Evolutionary conservation across 2,888 invertebrate species (phyloP).

Genomic region (Dynastes hyllus): DNA sequence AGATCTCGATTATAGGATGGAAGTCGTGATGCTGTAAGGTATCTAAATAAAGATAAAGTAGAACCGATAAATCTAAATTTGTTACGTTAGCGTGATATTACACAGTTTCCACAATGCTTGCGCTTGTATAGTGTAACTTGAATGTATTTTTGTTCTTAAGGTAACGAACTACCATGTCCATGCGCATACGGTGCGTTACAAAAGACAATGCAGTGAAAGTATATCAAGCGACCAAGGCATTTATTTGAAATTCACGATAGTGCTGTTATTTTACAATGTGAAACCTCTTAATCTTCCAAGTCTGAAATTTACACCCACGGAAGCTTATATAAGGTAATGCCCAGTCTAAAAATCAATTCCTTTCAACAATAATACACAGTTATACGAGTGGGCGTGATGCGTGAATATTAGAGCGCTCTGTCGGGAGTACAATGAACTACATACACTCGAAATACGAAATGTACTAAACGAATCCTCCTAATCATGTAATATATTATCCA

Average conservation of each 20-base stretch:
- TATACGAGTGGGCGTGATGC: conserved; percentile 18
- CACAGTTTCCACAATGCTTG: conserved; percentile 5
- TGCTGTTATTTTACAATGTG: background rate
- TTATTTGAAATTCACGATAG: no score
- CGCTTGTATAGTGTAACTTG: background rate
- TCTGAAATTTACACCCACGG: conserved; percentile 16
- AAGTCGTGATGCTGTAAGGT: conserved; percentile 58
- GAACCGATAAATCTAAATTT: conserved; percentile 52
- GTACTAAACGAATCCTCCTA: conserved; percentile 13
- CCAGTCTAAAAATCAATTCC: conserved; percentile 6
- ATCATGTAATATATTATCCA: conserved; percentile 16
- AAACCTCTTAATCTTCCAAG: conserved; percentile 1
- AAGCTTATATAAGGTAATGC: conserved; percentile 13
- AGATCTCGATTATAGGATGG: conserved; percentile 57
- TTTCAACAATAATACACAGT: conserved; percentile 22
- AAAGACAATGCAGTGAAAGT: no score
- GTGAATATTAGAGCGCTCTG: conserved; percentile 17
- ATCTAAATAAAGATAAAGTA: conserved; percentile 58
- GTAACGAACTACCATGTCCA: no score
- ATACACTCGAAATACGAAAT: conserved; percentile 5
- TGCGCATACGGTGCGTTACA: no score
- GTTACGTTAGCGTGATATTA: conserved; percentile 19
- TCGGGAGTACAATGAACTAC: conserved; percentile 36
- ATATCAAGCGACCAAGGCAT: no score
- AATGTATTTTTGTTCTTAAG: background rate